Evolutionary conservation across 2,797 vertebrate genomes (phyloP).

Genomic region (Eurystomus glaucurus): DNA sequence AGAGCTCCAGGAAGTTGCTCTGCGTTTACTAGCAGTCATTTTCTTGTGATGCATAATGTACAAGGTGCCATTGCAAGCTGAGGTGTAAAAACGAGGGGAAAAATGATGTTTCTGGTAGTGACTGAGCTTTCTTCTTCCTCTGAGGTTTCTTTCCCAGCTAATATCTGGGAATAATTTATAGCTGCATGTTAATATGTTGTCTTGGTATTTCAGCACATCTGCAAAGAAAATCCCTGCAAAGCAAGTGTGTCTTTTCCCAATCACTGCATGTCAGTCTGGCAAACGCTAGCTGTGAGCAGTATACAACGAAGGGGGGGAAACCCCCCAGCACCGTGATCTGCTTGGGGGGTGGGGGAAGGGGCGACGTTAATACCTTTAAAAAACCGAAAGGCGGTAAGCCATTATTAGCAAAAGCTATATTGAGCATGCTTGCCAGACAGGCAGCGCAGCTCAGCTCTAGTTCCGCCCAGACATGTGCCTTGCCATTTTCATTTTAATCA

Average conservation of each 20-base stretch:
- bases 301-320: background rate
- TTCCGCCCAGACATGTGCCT: conserved; percentile 89
- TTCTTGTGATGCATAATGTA: conserved; percentile 47
- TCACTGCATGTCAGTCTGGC: conserved; percentile 52
- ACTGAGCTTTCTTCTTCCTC: conserved; percentile 4
- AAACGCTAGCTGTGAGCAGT: conserved; percentile 59
- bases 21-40: conserved; percentile 44
- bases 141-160: conserved; percentile 16
- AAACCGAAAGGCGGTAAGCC: conserved; percentile 82
- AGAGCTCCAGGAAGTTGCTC: conserved; percentile 27
- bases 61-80: conserved; percentile 51
- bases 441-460: conserved; percentile 84
- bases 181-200: conserved; percentile 29
- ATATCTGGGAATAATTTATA: conserved; percentile 51
- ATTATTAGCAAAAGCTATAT: conserved; percentile 93
- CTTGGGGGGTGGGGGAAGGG: conserved; percentile 48
- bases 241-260: conserved; percentile 54
- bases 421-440: conserved; percentile 89
- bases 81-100: conserved; percentile 26
- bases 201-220: conserved; percentile 49
- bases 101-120: conserved; percentile 9
- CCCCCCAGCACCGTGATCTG: conserved; percentile 28
- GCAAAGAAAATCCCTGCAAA: conserved; percentile 54
- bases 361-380: conserved; percentile 79
- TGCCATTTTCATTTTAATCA: conserved; percentile 90